Evolutionary conservation across 2,113 vertebrate genomes (phyloP), one percentile per base, ranked within the genome.

Genomic region (Perognathus longimembris): DNA sequence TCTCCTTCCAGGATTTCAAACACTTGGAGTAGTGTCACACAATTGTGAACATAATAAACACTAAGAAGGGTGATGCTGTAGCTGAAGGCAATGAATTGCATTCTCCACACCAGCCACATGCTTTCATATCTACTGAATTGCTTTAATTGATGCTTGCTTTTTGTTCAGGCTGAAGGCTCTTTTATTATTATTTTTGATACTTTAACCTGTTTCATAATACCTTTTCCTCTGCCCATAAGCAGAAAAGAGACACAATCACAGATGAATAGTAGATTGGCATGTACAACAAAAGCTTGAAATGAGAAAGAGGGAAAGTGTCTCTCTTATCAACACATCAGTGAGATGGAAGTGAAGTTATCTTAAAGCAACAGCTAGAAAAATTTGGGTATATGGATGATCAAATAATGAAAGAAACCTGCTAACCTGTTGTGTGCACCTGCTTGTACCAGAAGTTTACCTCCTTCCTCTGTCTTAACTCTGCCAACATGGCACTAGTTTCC

Each of bases 141-240:
- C 28, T 11, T 69, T 70, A 82, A 77, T 67, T 91, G 38, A 22
- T 76, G 94, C 18, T 91, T 85, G 50, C 61, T 73, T 95, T 63
- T 57, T 78, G n/a, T 18, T 45, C 15, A 34, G 1, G 15, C 30
- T 54, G 9, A 79, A 54, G 22, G 18, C 42, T 85, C 4, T 93
- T 82, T 91, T 83, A 92, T 83, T 91, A 89, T 79, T 81, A 38
- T 50, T 91, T 89, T 91, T 71, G 50, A 94, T 83, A 77, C 42
- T 81, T 79, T 82, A 95, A 88, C 75, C 42, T 83, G 28, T 93
- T 88, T 92, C 32, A 91, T 74, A 94, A 92, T 89, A 80, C n/a
- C 11, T 50, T 88, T 88, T 38, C 32, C 77, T 81, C 76, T 38
- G 7, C 36, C 42, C 34, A 18, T 85, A 85, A 95, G 77, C 30